These are phyloP conservation scores for Cenopis cana DNA, from an alignment of 2,888 invertebrate species.

Conservation along the genomic window DNA sequence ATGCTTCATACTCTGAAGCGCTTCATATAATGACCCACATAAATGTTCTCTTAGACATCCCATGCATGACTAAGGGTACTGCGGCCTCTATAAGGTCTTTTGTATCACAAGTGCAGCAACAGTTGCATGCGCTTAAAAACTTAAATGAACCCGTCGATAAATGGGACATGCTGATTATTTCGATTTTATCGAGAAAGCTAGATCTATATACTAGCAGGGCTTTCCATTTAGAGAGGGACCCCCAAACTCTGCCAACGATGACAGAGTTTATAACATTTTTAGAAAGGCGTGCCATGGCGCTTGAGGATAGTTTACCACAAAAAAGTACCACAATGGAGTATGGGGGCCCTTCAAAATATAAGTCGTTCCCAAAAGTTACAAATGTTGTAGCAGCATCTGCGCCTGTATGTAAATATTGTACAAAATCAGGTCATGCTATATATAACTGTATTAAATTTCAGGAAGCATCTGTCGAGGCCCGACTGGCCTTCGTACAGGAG, in stretches of 20 bases:
- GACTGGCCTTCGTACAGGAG: constrained; percentile 2
- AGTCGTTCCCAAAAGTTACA: constrained; percentile 20
- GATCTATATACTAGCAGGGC: constrained; percentile 29
- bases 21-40: not conserved
- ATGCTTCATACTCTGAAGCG: not conserved
- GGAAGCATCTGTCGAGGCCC: not conserved
- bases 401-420: not conserved
- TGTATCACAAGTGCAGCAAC: not conserved
- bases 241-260: constrained; percentile 39
- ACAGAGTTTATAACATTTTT: constrained; percentile 41
- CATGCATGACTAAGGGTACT: constrained; percentile 5
- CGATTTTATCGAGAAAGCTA: constrained; percentile 23
- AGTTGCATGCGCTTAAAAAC: constrained; percentile 1
- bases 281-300: constrained; percentile 44
- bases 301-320: constrained; percentile 40
- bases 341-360: not conserved
- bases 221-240: constrained; percentile 38
- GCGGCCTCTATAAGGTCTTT: constrained; percentile 6
- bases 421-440: constrained; percentile 1
- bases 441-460: constrained; percentile 1
- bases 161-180: constrained; percentile 29
- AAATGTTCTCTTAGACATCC: not conserved
- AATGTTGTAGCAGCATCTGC: constrained; percentile 23
- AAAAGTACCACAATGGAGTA: not conserved
- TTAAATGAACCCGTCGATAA: not conserved